A percentile compares a stretch with the other conserved stretches of the same genome.
These are phyloP conservation scores for Rafetus swinhoei DNA, from an alignment of 2,113 vertebrate species.

Conservation along the genomic window DNA sequence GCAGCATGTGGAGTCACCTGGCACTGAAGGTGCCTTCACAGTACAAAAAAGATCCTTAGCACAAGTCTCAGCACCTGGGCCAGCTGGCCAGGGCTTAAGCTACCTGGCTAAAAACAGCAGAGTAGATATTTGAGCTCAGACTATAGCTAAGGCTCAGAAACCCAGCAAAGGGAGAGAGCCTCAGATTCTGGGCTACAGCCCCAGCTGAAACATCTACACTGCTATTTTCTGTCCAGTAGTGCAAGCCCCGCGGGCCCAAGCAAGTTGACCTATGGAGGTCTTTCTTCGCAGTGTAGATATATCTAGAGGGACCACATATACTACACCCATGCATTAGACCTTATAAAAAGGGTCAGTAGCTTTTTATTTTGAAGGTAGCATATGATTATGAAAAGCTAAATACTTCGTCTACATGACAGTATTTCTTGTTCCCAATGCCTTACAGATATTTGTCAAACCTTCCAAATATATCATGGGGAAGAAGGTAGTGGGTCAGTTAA, in stretches of 20 bases:
- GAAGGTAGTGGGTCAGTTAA: neutral
- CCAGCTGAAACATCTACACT: neutral
- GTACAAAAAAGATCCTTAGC: neutral
- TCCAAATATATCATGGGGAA: rapidly evolving
- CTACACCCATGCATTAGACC: neutral
- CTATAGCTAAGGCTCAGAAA: neutral
- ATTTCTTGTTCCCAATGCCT: neutral
- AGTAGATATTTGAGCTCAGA: neutral
- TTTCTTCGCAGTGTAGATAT: neutral
- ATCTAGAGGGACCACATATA: neutral
- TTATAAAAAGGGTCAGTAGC: neutral
- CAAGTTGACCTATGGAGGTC: neutral
- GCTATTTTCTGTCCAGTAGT: neutral
- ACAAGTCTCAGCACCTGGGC: neutral
- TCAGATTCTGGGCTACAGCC: neutral
- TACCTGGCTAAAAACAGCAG: neutral
- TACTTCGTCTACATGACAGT: neutral
- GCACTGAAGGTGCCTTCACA: neutral
- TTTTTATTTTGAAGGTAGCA: neutral
- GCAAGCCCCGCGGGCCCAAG: neutral
- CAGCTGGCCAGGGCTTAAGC: neutral
- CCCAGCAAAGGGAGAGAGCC: neutral
- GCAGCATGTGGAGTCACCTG: neutral
- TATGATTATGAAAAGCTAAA: neutral
- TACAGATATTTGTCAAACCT: neutral